Evolutionary conservation across 1,140 invertebrate species (phyloP).

Genomic region (Sycobia sp.): DNA sequence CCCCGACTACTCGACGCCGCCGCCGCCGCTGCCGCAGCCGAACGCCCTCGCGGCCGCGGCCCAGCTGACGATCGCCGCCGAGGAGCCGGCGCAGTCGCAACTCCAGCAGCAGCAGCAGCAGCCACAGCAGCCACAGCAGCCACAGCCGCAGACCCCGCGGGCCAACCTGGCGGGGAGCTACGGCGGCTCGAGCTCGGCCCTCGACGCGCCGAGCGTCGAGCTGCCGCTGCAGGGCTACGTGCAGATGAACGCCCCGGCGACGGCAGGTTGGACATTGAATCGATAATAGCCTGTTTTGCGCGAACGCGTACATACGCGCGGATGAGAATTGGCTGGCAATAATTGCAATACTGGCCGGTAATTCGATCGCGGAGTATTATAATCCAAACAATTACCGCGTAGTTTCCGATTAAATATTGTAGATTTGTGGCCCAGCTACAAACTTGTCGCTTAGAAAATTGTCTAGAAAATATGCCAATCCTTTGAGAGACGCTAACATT

Average conservation of each 20-base stretch:
- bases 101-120: conserved; percentile 48
- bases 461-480: no score
- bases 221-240: conserved; percentile 60
- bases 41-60: conserved; percentile 32
- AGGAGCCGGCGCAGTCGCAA: background rate
- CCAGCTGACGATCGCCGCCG: conserved; percentile 28
- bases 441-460: no score
- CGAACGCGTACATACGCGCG: no score
- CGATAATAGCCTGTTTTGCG: no score
- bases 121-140: conserved; percentile 20
- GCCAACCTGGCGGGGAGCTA: background rate
- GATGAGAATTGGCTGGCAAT: no score
- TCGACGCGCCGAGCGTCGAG: conserved; percentile 45
- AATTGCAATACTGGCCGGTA: no score
- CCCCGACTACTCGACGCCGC: conserved; percentile 30
- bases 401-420: no score
- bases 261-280: no score
- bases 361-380: no score
- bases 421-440: no score
- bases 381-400: no score
- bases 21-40: conserved; percentile 26
- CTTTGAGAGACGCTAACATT: no score
- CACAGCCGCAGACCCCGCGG: conserved; percentile 38
- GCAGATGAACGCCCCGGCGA: conserved; percentile 62
- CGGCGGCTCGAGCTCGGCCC: conserved; percentile 4